Conservation (phyloP, 2,797 vertebrate genomes). For the Pseudotriccus pelzelni region DNA sequence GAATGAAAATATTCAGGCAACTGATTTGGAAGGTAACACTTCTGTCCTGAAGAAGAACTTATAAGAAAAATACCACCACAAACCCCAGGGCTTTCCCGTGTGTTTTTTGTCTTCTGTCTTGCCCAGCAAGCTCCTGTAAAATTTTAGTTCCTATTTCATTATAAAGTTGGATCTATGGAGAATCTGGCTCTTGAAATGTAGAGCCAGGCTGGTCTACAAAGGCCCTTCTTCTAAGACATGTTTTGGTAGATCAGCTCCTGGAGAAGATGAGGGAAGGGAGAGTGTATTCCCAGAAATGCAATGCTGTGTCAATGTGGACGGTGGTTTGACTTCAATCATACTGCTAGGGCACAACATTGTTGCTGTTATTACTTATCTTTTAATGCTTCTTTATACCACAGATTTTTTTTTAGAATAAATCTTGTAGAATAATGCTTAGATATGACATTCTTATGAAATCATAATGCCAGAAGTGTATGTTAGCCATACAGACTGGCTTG, state of each 20-base stretch:
- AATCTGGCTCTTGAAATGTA: neutral
- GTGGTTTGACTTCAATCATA: neutral
- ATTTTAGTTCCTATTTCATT: neutral
- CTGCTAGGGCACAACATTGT: neutral
- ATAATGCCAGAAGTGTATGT: neutral
- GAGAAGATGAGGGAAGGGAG: neutral
- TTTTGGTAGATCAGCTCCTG: neutral
- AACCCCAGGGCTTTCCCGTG: neutral
- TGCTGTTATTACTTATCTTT: neutral
- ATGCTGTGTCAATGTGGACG: neutral
- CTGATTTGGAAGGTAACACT: neutral
- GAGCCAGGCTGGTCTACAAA: neutral
- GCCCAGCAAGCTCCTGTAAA: neutral
- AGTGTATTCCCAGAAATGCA: neutral
- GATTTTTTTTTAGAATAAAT: neutral
- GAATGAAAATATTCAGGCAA: neutral
- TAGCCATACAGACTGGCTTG: neutral
- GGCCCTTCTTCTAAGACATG: neutral
- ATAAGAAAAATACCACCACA: neutral
- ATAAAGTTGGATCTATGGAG: neutral
- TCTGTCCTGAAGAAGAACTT: neutral
- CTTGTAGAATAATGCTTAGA: neutral
- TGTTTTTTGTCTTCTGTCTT: neutral
- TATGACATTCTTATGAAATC: neutral
- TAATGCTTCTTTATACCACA: neutral